Evolutionary conservation across 2,113 vertebrate genomes (phyloP).

Genomic region (Pleuronectes platessa): DNA sequence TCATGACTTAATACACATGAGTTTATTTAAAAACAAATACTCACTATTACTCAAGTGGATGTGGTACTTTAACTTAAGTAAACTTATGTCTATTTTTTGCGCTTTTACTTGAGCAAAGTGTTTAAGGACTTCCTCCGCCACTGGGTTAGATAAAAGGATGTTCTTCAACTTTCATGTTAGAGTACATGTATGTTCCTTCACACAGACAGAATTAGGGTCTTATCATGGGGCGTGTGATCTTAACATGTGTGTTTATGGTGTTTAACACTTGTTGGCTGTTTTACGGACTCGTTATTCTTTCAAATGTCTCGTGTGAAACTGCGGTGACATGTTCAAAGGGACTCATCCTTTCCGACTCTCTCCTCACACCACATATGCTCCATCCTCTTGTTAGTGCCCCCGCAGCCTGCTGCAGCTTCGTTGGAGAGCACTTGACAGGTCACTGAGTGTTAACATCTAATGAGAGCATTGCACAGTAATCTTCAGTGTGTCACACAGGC

Average conservation of each 20-base stretch:
- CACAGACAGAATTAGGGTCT: not conserved
- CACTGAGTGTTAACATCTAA: conserved; percentile 73
- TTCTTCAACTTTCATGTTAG: not conserved
- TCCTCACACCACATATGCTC: conserved; percentile 38
- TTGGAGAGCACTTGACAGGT: conserved; percentile 76
- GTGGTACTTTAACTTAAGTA: too few relatives aligned
- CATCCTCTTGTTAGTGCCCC: conserved; percentile 63
- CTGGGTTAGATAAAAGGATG: not conserved
- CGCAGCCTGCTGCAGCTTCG: conserved; percentile 57
- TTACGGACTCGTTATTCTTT: conserved; percentile 28
- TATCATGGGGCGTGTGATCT: not conserved
- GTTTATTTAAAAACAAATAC: too few relatives aligned
- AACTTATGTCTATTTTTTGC: too few relatives aligned
- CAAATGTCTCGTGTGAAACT: conserved; percentile 29
- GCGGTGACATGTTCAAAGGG: conserved; percentile 33
- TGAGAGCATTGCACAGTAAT: conserved; percentile 73
- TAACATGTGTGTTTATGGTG: not conserved
- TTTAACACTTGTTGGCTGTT: not conserved
- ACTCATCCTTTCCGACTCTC: conserved; percentile 60
- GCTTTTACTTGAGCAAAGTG: too few relatives aligned
- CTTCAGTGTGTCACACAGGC: conserved; percentile 61
- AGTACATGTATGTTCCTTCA: not conserved
- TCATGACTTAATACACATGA: too few relatives aligned
- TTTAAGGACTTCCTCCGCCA: too few relatives aligned
- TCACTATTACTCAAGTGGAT: too few relatives aligned